These are phyloP conservation scores for Zaprionus lineosus DNA, from an alignment of 2,888 invertebrate genomes.

Conservation along the genomic window DNA sequence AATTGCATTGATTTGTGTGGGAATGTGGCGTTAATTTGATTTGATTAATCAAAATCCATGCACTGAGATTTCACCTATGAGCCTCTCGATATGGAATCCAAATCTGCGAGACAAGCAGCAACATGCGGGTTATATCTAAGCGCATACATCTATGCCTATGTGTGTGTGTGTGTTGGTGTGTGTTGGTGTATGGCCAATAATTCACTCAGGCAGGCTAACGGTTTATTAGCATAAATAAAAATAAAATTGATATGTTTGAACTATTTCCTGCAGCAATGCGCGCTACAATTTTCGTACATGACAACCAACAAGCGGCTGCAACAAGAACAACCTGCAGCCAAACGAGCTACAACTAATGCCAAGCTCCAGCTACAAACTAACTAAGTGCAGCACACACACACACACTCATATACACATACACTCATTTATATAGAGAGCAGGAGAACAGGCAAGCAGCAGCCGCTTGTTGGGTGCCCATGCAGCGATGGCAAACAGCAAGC, in stretches of 20 bases:
- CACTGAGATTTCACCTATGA: conserved; percentile 68
- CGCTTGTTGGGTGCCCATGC: conserved; percentile 35
- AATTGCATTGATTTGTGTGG: conserved; percentile 78
- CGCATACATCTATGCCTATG: background rate
- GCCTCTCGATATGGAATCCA: no score
- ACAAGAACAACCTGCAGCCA: conserved; percentile 69
- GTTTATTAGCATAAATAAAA: conserved; percentile 77
- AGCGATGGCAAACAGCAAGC: conserved; percentile 18
- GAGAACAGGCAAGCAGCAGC: conserved; percentile 18
- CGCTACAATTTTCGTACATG: conserved; percentile 77
- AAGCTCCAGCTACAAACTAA: conserved; percentile 45
- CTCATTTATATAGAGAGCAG: background rate
- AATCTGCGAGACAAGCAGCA: conserved; percentile 18
- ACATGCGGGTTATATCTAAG: conserved; percentile 41
- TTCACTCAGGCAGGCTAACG: conserved; percentile 72
- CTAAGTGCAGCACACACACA: conserved; percentile 50
- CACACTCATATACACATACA: background rate
- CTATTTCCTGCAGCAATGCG: conserved; percentile 79
- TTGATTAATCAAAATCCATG: conserved; percentile 72
- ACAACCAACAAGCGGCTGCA: conserved; percentile 70
- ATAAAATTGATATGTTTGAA: conserved; percentile 79
- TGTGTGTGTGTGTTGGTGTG: background rate
- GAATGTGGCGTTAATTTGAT: conserved; percentile 74
- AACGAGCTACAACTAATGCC: conserved; percentile 70
- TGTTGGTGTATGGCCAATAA: conserved; percentile 59